phyloP scores from a whole-genome alignment of 2,113 vertebrate genomes.

The Python bivittatus region DNA sequence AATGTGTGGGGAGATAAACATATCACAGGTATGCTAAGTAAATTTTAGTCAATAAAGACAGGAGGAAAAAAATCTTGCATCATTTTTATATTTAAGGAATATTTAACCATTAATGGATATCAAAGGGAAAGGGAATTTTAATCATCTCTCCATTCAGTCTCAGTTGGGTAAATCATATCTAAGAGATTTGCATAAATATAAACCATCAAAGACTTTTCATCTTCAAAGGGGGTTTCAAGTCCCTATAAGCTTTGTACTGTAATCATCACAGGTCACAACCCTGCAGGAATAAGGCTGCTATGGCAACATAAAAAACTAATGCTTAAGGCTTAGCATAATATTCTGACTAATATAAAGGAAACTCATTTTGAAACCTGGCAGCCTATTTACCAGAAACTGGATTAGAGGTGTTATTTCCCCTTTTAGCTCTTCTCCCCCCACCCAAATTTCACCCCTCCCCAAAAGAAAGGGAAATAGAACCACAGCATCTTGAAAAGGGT shows the following conservation, averaged over 20 bases:
- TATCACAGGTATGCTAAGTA: slow-evolving; percentile 81
- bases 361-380: slow-evolving; percentile 85
- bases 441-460: slow-evolving; percentile 52
- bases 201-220: slow-evolving; percentile 99
- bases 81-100: slow-evolving; percentile 90
- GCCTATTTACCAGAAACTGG: slow-evolving; percentile 84
- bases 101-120: slow-evolving; percentile 94
- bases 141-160: slow-evolving; percentile 99
- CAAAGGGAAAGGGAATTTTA: slow-evolving; percentile 98
- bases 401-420: slow-evolving; percentile 88
- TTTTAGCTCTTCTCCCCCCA: slow-evolving; percentile 74
- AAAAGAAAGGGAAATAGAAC: slow-evolving; percentile 79
- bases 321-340: slow-evolving; percentile 99
- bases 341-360: slow-evolving; percentile 89
- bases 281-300: slow-evolving; percentile 99
- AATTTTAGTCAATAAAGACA: slow-evolving; percentile 84
- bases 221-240: slow-evolving; percentile 99
- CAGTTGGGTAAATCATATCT: slow-evolving; percentile 99
- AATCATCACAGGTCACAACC: slow-evolving; percentile 99
- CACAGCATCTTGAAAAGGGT: slow-evolving; percentile 79
- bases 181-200: slow-evolving; percentile 99
- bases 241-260: slow-evolving; percentile 99
- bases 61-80: slow-evolving; percentile 75
- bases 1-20: slow-evolving; percentile 82
- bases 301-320: slow-evolving; percentile 99